Percentiles rank a stretch among this genome's conserved stretches.
These are phyloP conservation scores for Neopipo cinnamomea DNA, from an alignment of 2,113 vertebrate species.

Conservation along the genomic window DNA sequence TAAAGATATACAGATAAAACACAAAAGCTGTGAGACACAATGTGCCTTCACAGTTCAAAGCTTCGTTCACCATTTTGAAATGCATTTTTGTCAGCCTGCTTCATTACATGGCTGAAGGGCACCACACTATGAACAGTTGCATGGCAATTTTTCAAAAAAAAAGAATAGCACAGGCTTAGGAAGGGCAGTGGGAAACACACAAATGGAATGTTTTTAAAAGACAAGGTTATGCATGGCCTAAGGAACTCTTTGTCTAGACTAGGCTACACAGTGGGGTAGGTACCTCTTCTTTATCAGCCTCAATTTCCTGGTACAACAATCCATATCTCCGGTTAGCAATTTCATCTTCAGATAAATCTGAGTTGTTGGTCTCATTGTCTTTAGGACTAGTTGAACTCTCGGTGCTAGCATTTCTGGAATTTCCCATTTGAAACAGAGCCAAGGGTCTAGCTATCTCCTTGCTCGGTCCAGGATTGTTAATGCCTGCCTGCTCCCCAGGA, in stretches of 20 bases:
- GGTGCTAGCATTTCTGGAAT: constrained; percentile 70
- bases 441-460: constrained; percentile 58
- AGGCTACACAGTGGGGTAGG: constrained; percentile 76
- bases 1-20: not conserved
- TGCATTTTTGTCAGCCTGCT: constrained; percentile 60
- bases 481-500: not conserved
- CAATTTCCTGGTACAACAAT: constrained; percentile 92
- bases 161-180: constrained; percentile 15
- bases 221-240: constrained; percentile 74
- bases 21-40: not conserved
- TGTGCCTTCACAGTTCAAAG: not conserved
- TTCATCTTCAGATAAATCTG: constrained; percentile 97
- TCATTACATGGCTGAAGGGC: constrained; percentile 20
- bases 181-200: constrained; percentile 39
- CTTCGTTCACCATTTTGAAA: constrained; percentile 9
- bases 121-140: constrained; percentile 39
- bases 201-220: constrained; percentile 47
- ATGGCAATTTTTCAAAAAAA: constrained; percentile 24
- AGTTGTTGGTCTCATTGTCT: constrained; percentile 87
- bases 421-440: constrained; percentile 60
- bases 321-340: constrained; percentile 93
- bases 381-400: constrained; percentile 76
- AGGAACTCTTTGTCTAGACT: constrained; percentile 79
- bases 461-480: constrained; percentile 9
- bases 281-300: constrained; percentile 95